Percentiles rank a stretch among this genome's conserved stretches.
Conservation (phyloP, 2,113 vertebrate species). For the Ellobius talpinus region DNA sequence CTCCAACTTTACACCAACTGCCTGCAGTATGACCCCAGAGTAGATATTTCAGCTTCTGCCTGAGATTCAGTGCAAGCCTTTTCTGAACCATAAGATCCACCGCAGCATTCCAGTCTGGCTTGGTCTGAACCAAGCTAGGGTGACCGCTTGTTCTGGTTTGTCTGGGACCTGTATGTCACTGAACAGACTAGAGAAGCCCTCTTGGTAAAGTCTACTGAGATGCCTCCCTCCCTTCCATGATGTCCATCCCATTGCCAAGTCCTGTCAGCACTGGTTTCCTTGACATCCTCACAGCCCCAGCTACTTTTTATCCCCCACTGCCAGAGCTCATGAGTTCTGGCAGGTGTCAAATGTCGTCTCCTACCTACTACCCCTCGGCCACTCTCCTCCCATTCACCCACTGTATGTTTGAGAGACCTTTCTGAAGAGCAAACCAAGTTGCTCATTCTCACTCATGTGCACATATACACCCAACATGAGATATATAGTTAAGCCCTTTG, state of each 20-base stretch:
- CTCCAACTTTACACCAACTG: not conserved
- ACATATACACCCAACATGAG: rapidly evolving
- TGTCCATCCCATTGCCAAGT: not conserved
- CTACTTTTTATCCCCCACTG: not conserved
- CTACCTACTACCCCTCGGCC: no score
- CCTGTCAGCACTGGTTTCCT: not conserved
- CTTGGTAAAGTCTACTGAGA: not conserved
- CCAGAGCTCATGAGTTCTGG: not conserved
- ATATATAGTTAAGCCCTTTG: not conserved
- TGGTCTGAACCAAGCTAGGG: not conserved
- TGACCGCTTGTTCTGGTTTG: no score
- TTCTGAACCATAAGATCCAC: rapidly evolving
- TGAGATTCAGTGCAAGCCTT: not conserved
- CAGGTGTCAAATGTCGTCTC: not conserved
- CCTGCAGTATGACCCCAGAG: not conserved
- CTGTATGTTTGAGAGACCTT: not conserved
- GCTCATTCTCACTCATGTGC: no score
- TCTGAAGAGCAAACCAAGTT: not conserved
- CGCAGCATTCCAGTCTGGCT: not conserved
- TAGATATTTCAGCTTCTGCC: not conserved
- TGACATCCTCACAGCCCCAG: rapidly evolving
- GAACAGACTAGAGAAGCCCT: not conserved
- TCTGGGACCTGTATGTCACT: not conserved
- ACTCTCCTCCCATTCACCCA: not conserved
- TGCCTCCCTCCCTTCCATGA: not conserved